Conservation (phyloP, 2,797 vertebrate genomes). For the Pseudochirops corinnae region DNA sequence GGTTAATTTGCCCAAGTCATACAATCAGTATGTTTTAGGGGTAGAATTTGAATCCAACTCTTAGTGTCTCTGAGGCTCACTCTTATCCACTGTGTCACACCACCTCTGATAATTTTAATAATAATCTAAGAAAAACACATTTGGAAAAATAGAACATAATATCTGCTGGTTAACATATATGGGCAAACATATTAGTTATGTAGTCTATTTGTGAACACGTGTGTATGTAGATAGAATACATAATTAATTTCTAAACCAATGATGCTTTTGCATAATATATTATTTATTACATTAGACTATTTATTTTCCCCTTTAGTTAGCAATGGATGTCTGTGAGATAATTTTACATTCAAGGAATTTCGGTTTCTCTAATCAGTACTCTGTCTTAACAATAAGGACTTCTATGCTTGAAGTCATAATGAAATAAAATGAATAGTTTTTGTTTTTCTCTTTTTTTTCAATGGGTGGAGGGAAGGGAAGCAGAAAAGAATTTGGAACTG, state of each 20-base stretch:
- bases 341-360: background rate
- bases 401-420: background rate
- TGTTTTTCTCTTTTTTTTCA: background rate
- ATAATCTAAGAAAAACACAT: background rate
- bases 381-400: background rate
- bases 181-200: background rate
- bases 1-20: background rate
- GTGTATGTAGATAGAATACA: background rate
- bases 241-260: background rate
- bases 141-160: rapidly evolving
- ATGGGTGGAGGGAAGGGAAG: background rate
- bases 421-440: background rate
- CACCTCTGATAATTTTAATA: background rate
- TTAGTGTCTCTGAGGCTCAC: background rate
- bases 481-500: background rate
- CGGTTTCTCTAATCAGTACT: background rate
- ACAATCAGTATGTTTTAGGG: background rate
- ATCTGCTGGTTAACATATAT: rapidly evolving
- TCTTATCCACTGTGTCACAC: background rate
- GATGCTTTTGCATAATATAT: background rate
- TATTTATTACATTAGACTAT: background rate
- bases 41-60: background rate
- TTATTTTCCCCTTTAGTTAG: background rate
- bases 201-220: background rate
- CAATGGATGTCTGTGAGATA: background rate